These are phyloP conservation scores for Xylocampa areola DNA, from an alignment of 2,888 invertebrate genomes.

Conservation along the genomic window DNA sequence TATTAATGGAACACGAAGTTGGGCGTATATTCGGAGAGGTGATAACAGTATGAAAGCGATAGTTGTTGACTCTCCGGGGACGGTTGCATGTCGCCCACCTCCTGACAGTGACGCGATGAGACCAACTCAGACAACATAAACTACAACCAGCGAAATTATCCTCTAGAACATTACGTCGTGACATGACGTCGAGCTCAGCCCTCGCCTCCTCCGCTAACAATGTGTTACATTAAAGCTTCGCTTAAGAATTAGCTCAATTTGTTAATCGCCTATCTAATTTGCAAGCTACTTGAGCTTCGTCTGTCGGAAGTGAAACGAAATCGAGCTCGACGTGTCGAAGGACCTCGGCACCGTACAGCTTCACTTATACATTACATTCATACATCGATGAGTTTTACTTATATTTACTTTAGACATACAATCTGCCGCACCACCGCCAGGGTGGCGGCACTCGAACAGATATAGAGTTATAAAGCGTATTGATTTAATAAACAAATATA, in stretches of 20 bases:
- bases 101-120: slow-evolving; percentile 48
- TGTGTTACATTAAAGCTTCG: slow-evolving; percentile 85
- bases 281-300: slow-evolving; percentile 81
- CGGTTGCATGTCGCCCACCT: slow-evolving; percentile 81
- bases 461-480: slow-evolving; percentile 86
- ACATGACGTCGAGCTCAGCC: slow-evolving; percentile 74
- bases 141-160: slow-evolving; percentile 46
- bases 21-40: slow-evolving; percentile 84
- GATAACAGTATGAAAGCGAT: slow-evolving; percentile 75
- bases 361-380: slow-evolving; percentile 72
- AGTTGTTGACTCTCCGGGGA: slow-evolving; percentile 80
- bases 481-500: slow-evolving; percentile 81
- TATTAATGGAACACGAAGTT: slow-evolving; percentile 69
- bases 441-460: slow-evolving; percentile 68
- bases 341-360: slow-evolving; percentile 82
- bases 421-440: slow-evolving; percentile 73
- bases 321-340: slow-evolving; percentile 75
- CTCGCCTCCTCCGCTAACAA: slow-evolving; percentile 71
- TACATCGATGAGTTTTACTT: slow-evolving; percentile 76
- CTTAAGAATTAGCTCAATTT: slow-evolving; percentile 86
- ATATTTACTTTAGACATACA: slow-evolving; percentile 77
- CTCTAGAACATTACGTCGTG: slow-evolving; percentile 60
- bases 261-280: slow-evolving; percentile 88
- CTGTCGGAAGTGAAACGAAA: slow-evolving; percentile 70
- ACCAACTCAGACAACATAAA: slow-evolving; percentile 48